phyloP scores from a whole-genome alignment of 2,888 invertebrate genomes.

The Patella depressa region DNA sequence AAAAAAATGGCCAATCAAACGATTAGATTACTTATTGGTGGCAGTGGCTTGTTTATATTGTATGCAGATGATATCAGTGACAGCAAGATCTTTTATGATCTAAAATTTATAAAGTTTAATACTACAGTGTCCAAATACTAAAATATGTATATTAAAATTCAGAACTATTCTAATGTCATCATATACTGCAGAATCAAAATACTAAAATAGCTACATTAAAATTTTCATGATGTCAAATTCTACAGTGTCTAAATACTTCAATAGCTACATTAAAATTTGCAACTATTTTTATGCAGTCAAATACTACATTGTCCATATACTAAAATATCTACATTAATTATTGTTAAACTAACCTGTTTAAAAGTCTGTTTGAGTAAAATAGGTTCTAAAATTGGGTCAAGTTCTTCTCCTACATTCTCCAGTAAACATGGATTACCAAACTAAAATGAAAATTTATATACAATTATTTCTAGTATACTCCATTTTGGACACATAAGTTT shows the following conservation, averaged over 20 bases:
- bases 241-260: not conserved
- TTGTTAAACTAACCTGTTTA: slow-evolving; percentile 77
- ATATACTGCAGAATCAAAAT: too few species aligned
- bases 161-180: too few species aligned
- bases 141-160: too few species aligned
- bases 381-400: slow-evolving; percentile 80
- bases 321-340: not conserved
- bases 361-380: slow-evolving; percentile 86
- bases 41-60: too few species aligned
- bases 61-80: too few species aligned
- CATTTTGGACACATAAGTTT: too few species aligned
- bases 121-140: too few species aligned
- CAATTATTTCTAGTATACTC: not conserved
- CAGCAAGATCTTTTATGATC: too few species aligned
- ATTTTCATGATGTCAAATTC: not conserved
- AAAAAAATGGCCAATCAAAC: too few species aligned
- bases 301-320: not conserved
- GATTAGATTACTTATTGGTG: too few species aligned
- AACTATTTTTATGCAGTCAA: not conserved
- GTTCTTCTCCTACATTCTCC: slow-evolving; percentile 82
- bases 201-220: too few species aligned
- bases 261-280: not conserved
- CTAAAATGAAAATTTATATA: slow-evolving; percentile 42
- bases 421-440: slow-evolving; percentile 77
- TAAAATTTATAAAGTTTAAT: too few species aligned